These are phyloP conservation scores for Amyelois transitella DNA, from an alignment of 1,140 invertebrate species.

Conservation along the genomic window DNA sequence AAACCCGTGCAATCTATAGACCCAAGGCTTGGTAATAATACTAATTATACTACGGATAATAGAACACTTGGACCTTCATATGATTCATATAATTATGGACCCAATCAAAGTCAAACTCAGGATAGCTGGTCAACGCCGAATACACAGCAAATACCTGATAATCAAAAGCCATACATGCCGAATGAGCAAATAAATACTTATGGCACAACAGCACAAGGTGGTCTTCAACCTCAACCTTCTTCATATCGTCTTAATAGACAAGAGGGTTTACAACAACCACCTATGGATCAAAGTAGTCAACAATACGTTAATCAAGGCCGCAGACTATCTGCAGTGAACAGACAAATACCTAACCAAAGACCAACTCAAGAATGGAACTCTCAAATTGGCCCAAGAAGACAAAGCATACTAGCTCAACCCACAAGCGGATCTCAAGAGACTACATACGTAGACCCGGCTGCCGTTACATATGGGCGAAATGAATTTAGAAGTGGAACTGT, in stretches of 20 bases:
- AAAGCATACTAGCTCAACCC: conserved; percentile 54
- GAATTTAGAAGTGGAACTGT: conserved; percentile 51
- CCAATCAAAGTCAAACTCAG: conserved; percentile 30
- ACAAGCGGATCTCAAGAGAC: conserved; percentile 40
- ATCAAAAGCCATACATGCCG: conserved; percentile 40
- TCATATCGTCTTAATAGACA: conserved; percentile 33
- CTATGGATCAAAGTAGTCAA: conserved; percentile 52
- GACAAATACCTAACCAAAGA: conserved; percentile 42
- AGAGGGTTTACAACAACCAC: conserved; percentile 42
- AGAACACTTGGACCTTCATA: conserved; percentile 44
- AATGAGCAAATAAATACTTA: conserved; percentile 43
- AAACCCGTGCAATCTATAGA: conserved; percentile 43
- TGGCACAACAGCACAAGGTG: conserved; percentile 24
- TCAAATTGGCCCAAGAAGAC: conserved; percentile 40
- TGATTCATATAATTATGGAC: conserved; percentile 40
- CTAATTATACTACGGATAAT: conserved; percentile 49
- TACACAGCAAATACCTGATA: conserved; percentile 37
- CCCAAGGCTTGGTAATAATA: conserved; percentile 48
- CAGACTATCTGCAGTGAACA: conserved; percentile 37
- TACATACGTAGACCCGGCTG: conserved; percentile 36
- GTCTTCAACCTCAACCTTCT: conserved; percentile 20
- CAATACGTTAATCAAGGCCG: conserved; percentile 50
- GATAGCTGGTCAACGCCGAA: conserved; percentile 46
- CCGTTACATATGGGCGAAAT: conserved; percentile 41
- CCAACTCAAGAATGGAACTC: conserved; percentile 52